phyloP scores from a whole-genome alignment of 2,797 vertebrate species.

The Clarias fuscus region DNA sequence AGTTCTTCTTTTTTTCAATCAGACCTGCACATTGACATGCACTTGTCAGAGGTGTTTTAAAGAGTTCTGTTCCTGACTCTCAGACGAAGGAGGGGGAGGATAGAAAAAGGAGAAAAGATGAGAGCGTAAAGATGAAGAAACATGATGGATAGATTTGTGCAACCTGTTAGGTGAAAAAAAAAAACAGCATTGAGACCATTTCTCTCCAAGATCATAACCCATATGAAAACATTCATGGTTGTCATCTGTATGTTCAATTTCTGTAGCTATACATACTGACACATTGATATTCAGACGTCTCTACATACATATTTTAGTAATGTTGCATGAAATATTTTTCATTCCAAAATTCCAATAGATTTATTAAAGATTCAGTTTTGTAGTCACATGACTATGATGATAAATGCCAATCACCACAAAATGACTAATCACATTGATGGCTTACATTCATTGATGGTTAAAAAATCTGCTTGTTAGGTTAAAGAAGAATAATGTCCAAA shows the following conservation, averaged over 20 bases:
- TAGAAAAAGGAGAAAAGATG: neutral
- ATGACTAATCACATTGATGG: neutral
- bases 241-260: constrained; percentile 14
- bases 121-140: constrained; percentile 38
- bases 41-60: constrained; percentile 48
- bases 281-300: constrained; percentile 7
- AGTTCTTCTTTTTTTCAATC: constrained; percentile 45
- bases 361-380: neutral
- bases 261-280: constrained; percentile 3
- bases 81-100: constrained; percentile 33
- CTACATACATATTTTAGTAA: neutral
- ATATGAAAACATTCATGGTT: neutral
- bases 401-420: neutral
- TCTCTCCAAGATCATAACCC: constrained; percentile 21
- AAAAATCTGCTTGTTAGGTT: neutral
- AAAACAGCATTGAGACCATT: constrained; percentile 32
- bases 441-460: neutral
- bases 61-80: constrained; percentile 40
- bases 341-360: neutral
- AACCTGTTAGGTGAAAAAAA: constrained; percentile 33
- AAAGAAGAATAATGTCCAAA: no score
- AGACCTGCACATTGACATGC: constrained; percentile 39
- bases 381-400: neutral
- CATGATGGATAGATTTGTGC: constrained; percentile 46
- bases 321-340: neutral